phyloP scores from a whole-genome alignment of 64 coral and sea anemone genomes.

The Platygyra sinensis region DNA sequence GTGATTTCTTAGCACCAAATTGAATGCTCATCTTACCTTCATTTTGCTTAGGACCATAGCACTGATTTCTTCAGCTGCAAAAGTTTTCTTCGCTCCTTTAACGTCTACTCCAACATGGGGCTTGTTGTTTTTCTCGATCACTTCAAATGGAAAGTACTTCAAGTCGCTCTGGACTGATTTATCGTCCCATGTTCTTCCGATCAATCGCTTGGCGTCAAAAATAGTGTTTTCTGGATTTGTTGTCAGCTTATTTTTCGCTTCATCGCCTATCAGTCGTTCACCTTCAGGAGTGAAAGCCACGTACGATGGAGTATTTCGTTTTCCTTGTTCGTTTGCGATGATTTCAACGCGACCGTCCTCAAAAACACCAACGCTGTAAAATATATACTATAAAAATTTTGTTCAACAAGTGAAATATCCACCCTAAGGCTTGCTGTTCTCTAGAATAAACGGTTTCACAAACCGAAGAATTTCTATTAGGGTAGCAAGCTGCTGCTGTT shows the following conservation, averaged over 20 bases:
- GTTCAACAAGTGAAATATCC: no score
- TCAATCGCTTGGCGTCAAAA: constrained; percentile 93
- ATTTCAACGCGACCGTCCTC: constrained; percentile 98
- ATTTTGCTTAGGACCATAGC: constrained; percentile 98
- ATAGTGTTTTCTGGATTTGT: constrained; percentile 99
- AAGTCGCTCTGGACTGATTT: constrained; percentile 85
- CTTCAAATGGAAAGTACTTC: constrained; percentile 91
- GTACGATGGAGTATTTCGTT: constrained; percentile 97
- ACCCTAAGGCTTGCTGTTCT: no score
- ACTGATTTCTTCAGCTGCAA: constrained; percentile 99
- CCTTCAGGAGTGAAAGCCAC: constrained; percentile 97
- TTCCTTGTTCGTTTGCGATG: constrained; percentile 99
- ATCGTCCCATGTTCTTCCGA: constrained; percentile 95
- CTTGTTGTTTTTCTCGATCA: constrained; percentile 97
- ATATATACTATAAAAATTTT: neutral
- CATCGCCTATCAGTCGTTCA: constrained; percentile 95
- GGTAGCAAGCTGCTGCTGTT: neutral
- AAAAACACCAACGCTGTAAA: constrained; percentile 95
- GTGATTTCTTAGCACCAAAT: neutral
- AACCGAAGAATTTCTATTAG: neutral
- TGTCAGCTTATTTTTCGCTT: constrained; percentile 98
- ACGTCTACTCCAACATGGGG: constrained; percentile 87
- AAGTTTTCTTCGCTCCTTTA: constrained; percentile 77
- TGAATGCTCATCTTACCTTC: constrained; percentile 81
- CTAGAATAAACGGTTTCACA: neutral